Conservation (phyloP, 2,888 invertebrate genomes). For the Chymomyza procnemis region DNA sequence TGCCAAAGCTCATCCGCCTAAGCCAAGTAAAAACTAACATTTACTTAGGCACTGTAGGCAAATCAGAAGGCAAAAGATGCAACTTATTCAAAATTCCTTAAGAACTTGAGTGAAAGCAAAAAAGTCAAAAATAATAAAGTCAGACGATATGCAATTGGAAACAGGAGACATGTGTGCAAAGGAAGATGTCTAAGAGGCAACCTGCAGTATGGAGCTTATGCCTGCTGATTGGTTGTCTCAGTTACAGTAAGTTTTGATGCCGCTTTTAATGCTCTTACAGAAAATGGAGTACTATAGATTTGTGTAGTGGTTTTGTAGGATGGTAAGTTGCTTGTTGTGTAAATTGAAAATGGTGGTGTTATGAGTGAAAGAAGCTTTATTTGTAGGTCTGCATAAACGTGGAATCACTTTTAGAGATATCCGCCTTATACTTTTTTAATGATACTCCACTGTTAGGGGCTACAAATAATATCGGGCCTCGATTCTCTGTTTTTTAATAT, state of each 20-base stretch:
- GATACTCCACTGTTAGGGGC: no score
- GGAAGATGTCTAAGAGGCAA: not conserved
- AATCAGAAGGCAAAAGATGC: constrained; percentile 1
- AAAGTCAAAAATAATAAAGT: not conserved
- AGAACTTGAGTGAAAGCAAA: not conserved
- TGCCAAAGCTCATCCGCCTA: not conserved
- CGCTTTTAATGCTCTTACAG: not conserved
- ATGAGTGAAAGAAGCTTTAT: no score
- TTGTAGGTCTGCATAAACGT: no score
- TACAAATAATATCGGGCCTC: no score
- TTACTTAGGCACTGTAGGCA: not conserved
- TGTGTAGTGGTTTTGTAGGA: no score
- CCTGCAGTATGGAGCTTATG: not conserved
- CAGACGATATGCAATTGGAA: not conserved
- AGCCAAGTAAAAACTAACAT: not conserved
- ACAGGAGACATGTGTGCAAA: not conserved
- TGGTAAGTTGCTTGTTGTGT: not conserved
- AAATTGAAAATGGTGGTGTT: no score
- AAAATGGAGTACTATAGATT: no score
- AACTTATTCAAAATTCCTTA: constrained; percentile 1
- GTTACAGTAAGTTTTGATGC: not conserved
- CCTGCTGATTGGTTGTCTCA: not conserved
- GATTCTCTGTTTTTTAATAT: no score
- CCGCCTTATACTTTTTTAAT: no score
- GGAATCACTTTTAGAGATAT: no score